These are phyloP conservation scores for Gryllus bimaculatus DNA, from an alignment of 1,140 invertebrate genomes.

Conservation along the genomic window DNA sequence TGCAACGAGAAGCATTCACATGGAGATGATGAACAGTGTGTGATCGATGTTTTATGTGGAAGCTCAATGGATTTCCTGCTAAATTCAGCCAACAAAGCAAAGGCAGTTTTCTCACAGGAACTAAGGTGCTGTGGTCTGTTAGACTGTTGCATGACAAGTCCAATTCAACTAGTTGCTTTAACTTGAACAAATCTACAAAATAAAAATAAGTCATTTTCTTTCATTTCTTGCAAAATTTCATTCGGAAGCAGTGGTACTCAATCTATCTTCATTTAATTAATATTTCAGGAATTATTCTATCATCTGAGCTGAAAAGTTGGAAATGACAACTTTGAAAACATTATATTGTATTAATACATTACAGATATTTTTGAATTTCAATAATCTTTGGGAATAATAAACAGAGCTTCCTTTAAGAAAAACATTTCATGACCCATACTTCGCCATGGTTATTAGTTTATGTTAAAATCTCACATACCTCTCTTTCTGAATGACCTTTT, in stretches of 20 bases:
- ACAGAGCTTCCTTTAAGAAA: too few relatives aligned
- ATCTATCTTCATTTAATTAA: background rate
- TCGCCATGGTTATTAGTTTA: too few relatives aligned
- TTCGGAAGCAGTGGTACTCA: background rate
- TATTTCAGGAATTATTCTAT: background rate
- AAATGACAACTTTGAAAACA: conserved; percentile 9
- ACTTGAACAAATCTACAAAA: conserved; percentile 34
- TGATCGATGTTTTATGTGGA: conserved; percentile 45
- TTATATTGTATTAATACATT: conserved; percentile 13
- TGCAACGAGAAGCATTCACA: conserved; percentile 40
- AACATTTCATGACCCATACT: too few relatives aligned
- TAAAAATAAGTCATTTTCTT: background rate
- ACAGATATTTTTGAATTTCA: background rate
- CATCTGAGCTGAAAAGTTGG: background rate
- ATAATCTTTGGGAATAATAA: too few relatives aligned
- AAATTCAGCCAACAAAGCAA: conserved; percentile 44
- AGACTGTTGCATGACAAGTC: conserved; percentile 54
- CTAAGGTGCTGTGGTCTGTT: conserved; percentile 44
- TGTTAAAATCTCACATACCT: too few relatives aligned
- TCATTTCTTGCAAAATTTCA: background rate
- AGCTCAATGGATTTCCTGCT: conserved; percentile 49
- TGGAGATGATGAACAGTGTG: conserved; percentile 46
- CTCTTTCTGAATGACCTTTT: too few relatives aligned
- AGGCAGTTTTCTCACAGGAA: conserved; percentile 43
- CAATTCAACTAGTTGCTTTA: conserved; percentile 39